These are phyloP conservation scores for Anguilla marmorata DNA, from an alignment of 2,797 vertebrate genomes.

Conservation along the genomic window DNA sequence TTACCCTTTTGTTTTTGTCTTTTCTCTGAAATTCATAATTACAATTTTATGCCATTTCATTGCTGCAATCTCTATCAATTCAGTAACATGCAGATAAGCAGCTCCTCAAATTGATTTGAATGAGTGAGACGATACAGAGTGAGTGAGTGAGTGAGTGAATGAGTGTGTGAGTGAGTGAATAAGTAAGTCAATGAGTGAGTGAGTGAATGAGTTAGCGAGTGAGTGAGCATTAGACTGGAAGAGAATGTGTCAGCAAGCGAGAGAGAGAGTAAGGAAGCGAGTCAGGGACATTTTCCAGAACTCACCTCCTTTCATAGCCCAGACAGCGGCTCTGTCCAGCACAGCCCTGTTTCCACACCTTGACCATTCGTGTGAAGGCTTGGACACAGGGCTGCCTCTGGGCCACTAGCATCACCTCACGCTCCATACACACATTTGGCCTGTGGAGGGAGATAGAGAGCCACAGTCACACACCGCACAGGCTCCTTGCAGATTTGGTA, in stretches of 20 bases:
- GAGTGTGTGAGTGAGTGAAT: constrained; percentile 39
- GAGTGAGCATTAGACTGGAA: neutral
- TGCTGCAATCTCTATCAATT: neutral
- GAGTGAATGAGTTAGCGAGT: constrained; percentile 24
- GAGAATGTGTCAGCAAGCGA: constrained; percentile 1
- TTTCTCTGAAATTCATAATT: neutral
- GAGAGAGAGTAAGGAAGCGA: neutral
- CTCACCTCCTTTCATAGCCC: constrained; percentile 85
- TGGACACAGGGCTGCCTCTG: constrained; percentile 84
- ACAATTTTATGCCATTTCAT: neutral
- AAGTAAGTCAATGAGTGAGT: constrained; percentile 43
- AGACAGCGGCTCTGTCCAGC: constrained; percentile 78
- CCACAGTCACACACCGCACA: constrained; percentile 24
- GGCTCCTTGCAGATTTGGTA: neutral
- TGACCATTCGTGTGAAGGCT: constrained; percentile 76
- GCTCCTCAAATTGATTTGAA: neutral
- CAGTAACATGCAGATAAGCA: too few species aligned
- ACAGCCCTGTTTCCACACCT: constrained; percentile 86
- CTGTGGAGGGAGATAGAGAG: constrained; percentile 61
- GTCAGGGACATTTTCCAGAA: neutral
- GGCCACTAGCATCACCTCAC: constrained; percentile 77
- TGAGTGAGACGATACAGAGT: neutral
- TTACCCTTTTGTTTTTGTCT: neutral
- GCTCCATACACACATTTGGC: constrained; percentile 85
- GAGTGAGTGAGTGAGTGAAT: constrained; percentile 23